phyloP scores from a whole-genome alignment of 2,797 vertebrate genomes.

The Pipistrellus pygmaeus region DNA sequence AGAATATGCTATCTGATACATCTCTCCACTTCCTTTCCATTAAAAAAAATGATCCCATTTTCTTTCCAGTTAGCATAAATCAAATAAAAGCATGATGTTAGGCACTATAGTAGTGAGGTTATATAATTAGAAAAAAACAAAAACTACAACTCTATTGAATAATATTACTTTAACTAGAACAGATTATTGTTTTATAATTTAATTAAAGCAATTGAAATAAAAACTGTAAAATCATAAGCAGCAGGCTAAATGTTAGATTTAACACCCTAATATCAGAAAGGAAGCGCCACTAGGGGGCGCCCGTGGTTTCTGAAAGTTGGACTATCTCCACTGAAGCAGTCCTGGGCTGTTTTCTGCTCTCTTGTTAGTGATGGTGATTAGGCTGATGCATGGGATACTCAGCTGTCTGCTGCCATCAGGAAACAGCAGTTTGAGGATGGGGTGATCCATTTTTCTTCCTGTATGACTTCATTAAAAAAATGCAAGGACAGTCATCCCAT shows the following conservation, averaged over 20 bases:
- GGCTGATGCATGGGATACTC: neutral
- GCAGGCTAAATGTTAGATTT: neutral
- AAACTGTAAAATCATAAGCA: neutral
- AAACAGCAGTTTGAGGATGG: neutral
- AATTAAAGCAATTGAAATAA: constrained; percentile 18
- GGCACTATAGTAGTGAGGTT: neutral
- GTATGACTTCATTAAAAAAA: neutral
- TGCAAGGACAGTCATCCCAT: neutral
- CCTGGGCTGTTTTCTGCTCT: neutral
- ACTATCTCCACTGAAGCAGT: rapidly evolving
- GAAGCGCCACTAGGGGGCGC: constrained; percentile 72
- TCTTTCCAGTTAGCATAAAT: constrained; percentile 51
- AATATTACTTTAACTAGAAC: neutral
- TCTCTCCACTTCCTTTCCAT: constrained; percentile 1
- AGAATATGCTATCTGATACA: constrained; percentile 23
- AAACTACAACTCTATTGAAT: neutral
- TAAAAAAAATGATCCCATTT: neutral
- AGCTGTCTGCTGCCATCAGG: neutral
- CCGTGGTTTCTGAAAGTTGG: neutral
- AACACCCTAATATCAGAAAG: neutral
- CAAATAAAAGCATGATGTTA: neutral
- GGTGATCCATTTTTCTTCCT: constrained; percentile 30
- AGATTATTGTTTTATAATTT: constrained; percentile 4
- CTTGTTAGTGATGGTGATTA: neutral
- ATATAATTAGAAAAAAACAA: neutral